Conservation (phyloP, 2,888 invertebrate species). For the Drosophila koepferae region DNA sequence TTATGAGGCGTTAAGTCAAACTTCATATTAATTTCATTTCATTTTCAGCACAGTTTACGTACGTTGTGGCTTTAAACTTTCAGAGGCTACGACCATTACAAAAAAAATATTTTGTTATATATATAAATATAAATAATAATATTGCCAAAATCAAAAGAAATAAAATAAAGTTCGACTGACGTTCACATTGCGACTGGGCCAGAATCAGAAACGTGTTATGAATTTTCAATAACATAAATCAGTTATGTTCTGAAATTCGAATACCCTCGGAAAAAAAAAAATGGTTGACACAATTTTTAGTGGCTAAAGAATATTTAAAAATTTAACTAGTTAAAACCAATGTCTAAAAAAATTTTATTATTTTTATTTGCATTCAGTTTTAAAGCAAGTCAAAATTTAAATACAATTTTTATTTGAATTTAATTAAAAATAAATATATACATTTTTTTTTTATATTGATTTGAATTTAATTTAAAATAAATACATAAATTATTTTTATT, state of each 20-base stretch:
- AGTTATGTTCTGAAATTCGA: neutral
- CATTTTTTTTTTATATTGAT: no score
- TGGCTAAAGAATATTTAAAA: neutral
- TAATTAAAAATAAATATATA: no score
- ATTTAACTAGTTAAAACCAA: neutral
- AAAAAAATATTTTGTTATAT: constrained; percentile 1
- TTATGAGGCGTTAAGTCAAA: constrained; percentile 81
- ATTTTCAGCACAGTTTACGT: constrained; percentile 58
- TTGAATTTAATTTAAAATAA: no score
- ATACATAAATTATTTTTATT: no score
- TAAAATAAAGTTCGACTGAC: constrained; percentile 46
- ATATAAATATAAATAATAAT: constrained; percentile 10
- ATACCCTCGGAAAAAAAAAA: neutral
- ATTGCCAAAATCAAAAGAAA: constrained; percentile 48
- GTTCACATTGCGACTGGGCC: constrained; percentile 38
- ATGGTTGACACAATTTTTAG: neutral
- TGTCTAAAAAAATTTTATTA: no score
- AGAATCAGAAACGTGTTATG: constrained; percentile 62
- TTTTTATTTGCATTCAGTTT: neutral
- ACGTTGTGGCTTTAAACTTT: constrained; percentile 57
- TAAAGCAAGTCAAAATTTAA: no score
- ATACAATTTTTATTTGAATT: no score
- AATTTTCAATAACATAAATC: constrained; percentile 41
- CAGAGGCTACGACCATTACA: constrained; percentile 31
- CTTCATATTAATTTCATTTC: constrained; percentile 81